Conservation (phyloP, 2,113 vertebrate species). For the Pseudopodoces humilis region DNA sequence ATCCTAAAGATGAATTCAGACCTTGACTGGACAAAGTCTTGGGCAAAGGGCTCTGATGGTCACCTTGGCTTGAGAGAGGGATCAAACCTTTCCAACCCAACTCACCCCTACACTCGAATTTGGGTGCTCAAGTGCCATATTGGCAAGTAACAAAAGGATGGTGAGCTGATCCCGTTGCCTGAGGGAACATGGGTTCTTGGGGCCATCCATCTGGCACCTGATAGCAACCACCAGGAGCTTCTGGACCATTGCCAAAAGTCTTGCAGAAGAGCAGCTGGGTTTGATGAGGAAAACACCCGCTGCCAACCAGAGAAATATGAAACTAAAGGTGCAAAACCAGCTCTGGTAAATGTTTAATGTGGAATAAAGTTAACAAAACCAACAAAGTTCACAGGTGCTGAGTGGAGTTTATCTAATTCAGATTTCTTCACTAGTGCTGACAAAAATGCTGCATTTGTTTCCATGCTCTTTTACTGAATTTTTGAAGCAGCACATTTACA, state of each 20-base stretch:
- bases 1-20: background rate
- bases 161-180: background rate
- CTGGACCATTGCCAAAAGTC: background rate
- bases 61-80: background rate
- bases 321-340: background rate
- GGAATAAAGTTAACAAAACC: background rate
- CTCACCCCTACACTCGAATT: fast-evolving
- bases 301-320: background rate
- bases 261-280: fast-evolving
- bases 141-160: fast-evolving
- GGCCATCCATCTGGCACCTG: background rate
- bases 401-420: background rate
- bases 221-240: fast-evolving
- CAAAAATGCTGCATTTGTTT: fast-evolving
- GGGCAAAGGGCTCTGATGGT: no score
- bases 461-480: fast-evolving
- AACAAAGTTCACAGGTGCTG: background rate
- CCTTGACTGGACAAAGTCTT: background rate
- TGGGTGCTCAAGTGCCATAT: fast-evolving
- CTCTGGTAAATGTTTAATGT: background rate
- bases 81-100: background rate
- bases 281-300: background rate
- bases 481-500: background rate
- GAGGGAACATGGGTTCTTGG: fast-evolving
- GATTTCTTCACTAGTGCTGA: background rate